phyloP scores from a whole-genome alignment of 2,113 vertebrate genomes.

The human (Homo sapiens) region GRCh38 chr3:135043501-135044000 shows the following conservation, averaged over 20 bases:
- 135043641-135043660: not conserved
- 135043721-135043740: not conserved
- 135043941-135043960: not conserved
- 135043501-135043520: no score
- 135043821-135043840: not conserved
- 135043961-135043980: not conserved
- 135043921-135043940: not conserved
- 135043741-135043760: not conserved
- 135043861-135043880: not conserved
- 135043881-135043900: not conserved
- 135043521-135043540: rapidly evolving
- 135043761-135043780: not conserved
- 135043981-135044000: not conserved
- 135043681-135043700: not conserved
- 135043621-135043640: not conserved
- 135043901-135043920: rapidly evolving
- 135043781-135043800: not conserved
- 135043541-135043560: not conserved
- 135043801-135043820: not conserved
- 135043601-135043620: not conserved
- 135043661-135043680: not conserved
- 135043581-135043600: not conserved
- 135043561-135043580: not conserved
- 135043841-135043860: not conserved
- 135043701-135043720: not conserved